Evolutionary conservation across 1,140 invertebrate species (phyloP).

Genomic region (Anastrepha obliqua): DNA sequence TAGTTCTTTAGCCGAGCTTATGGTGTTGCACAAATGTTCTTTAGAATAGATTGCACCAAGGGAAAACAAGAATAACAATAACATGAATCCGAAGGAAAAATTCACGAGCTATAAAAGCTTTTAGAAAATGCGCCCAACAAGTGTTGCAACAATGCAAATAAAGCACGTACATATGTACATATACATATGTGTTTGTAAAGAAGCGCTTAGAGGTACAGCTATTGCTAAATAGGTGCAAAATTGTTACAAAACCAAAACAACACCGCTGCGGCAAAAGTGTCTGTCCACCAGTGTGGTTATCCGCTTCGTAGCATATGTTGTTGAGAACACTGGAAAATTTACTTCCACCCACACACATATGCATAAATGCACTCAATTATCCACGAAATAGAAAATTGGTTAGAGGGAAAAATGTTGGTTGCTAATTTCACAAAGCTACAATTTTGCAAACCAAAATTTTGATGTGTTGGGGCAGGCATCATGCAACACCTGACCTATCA

Average conservation of each 20-base stretch:
- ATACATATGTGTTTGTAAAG: not conserved
- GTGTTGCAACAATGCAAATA: constrained; percentile 38
- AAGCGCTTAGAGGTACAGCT: not conserved
- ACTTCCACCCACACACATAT: constrained; percentile 20
- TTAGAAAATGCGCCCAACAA: constrained; percentile 34
- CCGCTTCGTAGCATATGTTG: not conserved
- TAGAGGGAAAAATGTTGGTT: not conserved
- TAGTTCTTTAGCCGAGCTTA: constrained; percentile 42
- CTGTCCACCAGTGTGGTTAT: not conserved
- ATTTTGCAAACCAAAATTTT: not conserved
- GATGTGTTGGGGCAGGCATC: not conserved
- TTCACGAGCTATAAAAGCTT: not conserved
- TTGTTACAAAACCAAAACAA: not conserved
- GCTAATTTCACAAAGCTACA: not conserved
- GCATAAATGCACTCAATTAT: constrained; percentile 33
- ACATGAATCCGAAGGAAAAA: constrained; percentile 21
- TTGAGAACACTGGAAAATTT: not conserved
- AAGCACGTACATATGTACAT: not conserved
- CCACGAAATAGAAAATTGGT: constrained; percentile 24
- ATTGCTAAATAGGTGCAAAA: constrained; percentile 18
- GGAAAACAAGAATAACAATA: constrained; percentile 35
- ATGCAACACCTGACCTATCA: not conserved
- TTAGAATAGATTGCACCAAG: not conserved
- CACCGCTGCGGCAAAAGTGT: constrained; percentile 12
- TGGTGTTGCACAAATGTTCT: constrained; percentile 47